Conservation (phyloP, 2,888 invertebrate genomes). For the Oligia strigilis region DNA sequence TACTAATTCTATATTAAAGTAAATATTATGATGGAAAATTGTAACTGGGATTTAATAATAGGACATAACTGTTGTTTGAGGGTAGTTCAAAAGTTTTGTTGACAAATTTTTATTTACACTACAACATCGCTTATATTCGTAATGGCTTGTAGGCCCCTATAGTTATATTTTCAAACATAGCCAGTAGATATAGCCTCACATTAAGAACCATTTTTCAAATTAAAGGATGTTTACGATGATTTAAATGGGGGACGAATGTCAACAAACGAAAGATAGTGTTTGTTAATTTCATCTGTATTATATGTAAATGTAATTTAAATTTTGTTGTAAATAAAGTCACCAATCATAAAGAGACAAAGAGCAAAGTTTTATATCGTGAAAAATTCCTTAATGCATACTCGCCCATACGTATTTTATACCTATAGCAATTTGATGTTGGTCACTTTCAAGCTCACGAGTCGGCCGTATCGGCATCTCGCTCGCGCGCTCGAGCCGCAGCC, state of each 20-base stretch:
- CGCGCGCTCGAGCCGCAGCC: constrained; percentile 75
- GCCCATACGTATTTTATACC: constrained; percentile 61
- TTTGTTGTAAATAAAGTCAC: constrained; percentile 22
- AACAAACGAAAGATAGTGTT: constrained; percentile 9
- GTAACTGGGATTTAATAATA: background rate
- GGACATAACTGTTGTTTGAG: constrained; percentile 12
- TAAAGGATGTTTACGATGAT: background rate
- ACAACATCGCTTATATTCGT: background rate
- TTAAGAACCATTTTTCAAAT: background rate
- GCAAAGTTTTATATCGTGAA: constrained; percentile 58
- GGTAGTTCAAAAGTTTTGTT: constrained; percentile 26
- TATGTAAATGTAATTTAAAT: background rate
- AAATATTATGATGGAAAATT: background rate
- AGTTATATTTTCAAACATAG: background rate
- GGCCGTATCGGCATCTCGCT: constrained; percentile 73
- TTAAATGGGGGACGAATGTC: background rate
- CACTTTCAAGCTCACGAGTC: constrained; percentile 71
- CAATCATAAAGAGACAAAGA: constrained; percentile 57
- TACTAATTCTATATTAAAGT: background rate
- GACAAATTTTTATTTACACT: background rate
- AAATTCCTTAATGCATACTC: constrained; percentile 70
- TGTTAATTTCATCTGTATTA: constrained; percentile 5
- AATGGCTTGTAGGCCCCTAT: background rate
- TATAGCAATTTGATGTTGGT: constrained; percentile 68
- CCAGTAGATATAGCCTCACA: background rate